These are phyloP conservation scores for Heterotilapia buettikoferi DNA, from an alignment of 2,113 vertebrate species.

Conservation along the genomic window DNA sequence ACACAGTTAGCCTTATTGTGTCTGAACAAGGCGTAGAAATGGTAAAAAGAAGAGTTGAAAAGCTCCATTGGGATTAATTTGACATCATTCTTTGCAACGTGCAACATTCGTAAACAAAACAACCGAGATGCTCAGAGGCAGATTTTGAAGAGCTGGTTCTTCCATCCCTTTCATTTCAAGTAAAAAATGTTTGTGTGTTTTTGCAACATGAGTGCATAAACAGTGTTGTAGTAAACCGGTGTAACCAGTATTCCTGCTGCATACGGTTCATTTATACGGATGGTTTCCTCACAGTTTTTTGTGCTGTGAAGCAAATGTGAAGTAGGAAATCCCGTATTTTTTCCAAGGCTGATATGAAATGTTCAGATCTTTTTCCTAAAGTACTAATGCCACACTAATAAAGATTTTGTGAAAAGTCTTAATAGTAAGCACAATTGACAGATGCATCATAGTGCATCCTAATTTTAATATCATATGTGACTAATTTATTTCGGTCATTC, in stretches of 20 bases:
- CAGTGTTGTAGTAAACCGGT: neutral
- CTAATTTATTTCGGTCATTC: too few relatives aligned
- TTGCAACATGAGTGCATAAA: fast-evolving
- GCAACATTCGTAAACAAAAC: too few relatives aligned
- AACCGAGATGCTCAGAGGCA: neutral
- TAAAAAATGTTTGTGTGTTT: neutral
- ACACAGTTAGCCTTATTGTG: too few relatives aligned
- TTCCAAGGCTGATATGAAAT: too few relatives aligned
- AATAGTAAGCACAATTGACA: too few relatives aligned
- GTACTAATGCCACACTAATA: too few relatives aligned
- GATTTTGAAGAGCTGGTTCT: neutral
- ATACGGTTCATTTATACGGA: neutral
- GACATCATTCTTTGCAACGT: neutral
- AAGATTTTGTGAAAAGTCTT: too few relatives aligned
- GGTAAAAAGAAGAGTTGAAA: neutral
- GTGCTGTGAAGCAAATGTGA: neutral
- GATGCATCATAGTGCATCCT: too few relatives aligned
- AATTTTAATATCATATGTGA: too few relatives aligned
- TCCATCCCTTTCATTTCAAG: neutral
- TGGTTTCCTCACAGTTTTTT: neutral
- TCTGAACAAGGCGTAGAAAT: too few relatives aligned
- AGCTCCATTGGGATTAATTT: neutral
- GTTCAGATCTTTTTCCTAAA: too few relatives aligned
- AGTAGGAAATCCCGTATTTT: too few relatives aligned
- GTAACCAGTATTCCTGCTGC: neutral